Evolutionary conservation across 2,888 invertebrate genomes (phyloP), one percentile per base, ranked within the genome.

Genomic region (Bellardia bayeri): DNA sequence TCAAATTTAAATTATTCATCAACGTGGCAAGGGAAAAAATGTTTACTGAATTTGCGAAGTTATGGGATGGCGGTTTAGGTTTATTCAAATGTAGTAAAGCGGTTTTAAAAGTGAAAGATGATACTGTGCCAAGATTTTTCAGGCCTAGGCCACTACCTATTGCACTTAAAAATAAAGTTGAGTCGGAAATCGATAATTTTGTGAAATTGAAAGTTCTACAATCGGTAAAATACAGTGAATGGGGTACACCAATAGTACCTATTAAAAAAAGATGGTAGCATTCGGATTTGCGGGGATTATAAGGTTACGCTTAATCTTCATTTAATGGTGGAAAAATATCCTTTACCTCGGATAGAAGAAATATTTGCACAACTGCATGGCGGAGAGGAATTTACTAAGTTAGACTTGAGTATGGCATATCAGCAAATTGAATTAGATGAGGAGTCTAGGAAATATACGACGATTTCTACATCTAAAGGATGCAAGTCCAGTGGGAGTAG

Each of bases 341-440:
- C 90, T 0, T 63, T 90, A n/a, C 90, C 90, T 2, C 82, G 89
- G 23, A 89, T 91, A 13, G 90, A 90, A 49, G 89, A 90, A 16
- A 16, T 90, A 37, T 91, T 90, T 81, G 33, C 89, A 13, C 82
- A 82, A 89, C 7, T 81, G 11, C 78, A 80, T 61, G 71, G 64
- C 5, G 82, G 45, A 49, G 81, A 78, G 11, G 82, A 83, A 64
- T 80, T 81, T 54, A 79, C 84, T 0, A 91, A 91, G 82, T 68
- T 93, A 5, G 91, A 93, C 89, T 89, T 91, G 40, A 79, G 89
- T 0, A 89, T 90, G 54, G 92, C 92, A 0, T 93, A 92, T 78
- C 91, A 92, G 82, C 92, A 93, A 89, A 87, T 92, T 7, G 89
- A 89, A 66, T 78, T 93, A 13, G 90, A 91, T n/a, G 91, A 91